Evolutionary conservation across 2,888 invertebrate species (phyloP).

Genomic region (Periphyllus acericola): DNA sequence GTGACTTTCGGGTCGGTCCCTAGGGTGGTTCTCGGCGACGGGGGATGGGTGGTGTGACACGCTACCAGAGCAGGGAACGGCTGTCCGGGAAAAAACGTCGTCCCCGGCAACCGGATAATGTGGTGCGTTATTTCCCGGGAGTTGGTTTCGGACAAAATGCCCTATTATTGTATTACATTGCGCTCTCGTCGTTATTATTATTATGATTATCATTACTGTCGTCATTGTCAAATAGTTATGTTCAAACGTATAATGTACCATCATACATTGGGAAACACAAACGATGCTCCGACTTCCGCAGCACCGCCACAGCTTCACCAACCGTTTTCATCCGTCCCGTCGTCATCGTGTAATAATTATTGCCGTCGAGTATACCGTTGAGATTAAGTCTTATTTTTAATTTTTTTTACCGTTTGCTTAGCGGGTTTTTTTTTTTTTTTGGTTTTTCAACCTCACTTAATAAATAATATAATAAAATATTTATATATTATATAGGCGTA

Average conservation of each 20-base stretch:
- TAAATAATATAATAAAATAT: background rate
- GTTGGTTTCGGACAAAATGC: no score
- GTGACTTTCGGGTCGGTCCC: background rate
- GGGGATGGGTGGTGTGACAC: no score
- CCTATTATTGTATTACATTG: no score
- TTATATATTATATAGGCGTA: background rate
- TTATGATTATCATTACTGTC: no score
- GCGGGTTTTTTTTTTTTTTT: background rate
- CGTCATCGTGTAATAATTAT: background rate
- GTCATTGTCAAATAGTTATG: no score
- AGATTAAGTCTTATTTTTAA: background rate
- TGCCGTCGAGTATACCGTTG: background rate
- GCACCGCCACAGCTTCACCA: background rate
- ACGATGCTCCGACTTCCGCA: background rate
- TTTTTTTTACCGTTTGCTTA: constrained; percentile 24
- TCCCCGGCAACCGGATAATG: background rate
- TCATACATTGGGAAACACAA: no score
- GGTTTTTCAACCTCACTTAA: background rate
- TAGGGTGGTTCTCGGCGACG: background rate
- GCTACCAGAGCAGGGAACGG: no score
- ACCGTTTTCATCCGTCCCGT: background rate
- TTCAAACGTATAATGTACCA: no score
- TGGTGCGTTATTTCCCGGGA: no score
- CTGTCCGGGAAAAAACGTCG: background rate
- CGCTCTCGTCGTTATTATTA: no score